Evolutionary conservation across 2,888 invertebrate species (phyloP).

Genomic region (Cotesia congregata): DNA sequence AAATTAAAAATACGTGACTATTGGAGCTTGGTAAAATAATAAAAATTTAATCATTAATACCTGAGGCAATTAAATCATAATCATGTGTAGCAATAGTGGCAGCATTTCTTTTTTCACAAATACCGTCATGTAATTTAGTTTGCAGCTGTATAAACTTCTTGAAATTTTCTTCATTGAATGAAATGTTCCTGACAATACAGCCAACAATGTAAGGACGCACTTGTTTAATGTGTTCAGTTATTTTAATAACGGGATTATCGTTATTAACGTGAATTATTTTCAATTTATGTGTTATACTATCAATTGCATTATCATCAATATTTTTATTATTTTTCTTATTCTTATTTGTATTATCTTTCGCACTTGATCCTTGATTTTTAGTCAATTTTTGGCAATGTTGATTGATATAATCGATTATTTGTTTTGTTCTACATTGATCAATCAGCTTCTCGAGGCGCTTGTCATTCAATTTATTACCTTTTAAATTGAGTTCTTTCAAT

Average conservation of each 20-base stretch:
- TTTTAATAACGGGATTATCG: slow-evolving; percentile 71
- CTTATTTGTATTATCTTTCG: slow-evolving; percentile 64
- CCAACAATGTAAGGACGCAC: slow-evolving; percentile 82
- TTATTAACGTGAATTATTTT: slow-evolving; percentile 67
- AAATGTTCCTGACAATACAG: slow-evolving; percentile 78
- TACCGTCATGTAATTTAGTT: slow-evolving; percentile 81
- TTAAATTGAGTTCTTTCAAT: slow-evolving; percentile 83
- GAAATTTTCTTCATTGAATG: slow-evolving; percentile 76
- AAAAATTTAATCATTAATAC: slow-evolving; percentile 61
- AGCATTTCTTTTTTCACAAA: slow-evolving; percentile 83
- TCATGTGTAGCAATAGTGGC: slow-evolving; percentile 91
- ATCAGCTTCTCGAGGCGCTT: slow-evolving; percentile 82
- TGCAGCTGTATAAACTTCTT: slow-evolving; percentile 86
- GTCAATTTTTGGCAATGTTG: slow-evolving; percentile 74
- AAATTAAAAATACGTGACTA: no score
- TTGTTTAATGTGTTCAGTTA: slow-evolving; percentile 73
- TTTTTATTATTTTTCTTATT: slow-evolving; percentile 56
- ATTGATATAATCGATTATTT: slow-evolving; percentile 83
- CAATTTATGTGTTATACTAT: slow-evolving; percentile 63
- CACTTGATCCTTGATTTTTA: slow-evolving; percentile 51
- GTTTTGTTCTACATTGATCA: slow-evolving; percentile 81
- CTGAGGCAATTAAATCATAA: slow-evolving; percentile 75
- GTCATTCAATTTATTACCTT: slow-evolving; percentile 82
- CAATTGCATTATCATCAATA: slow-evolving; percentile 46
- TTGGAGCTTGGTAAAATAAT: not conserved